These are phyloP conservation scores for Cantharis rufa DNA, from an alignment of 2,888 invertebrate genomes.

Conservation along the genomic window DNA sequence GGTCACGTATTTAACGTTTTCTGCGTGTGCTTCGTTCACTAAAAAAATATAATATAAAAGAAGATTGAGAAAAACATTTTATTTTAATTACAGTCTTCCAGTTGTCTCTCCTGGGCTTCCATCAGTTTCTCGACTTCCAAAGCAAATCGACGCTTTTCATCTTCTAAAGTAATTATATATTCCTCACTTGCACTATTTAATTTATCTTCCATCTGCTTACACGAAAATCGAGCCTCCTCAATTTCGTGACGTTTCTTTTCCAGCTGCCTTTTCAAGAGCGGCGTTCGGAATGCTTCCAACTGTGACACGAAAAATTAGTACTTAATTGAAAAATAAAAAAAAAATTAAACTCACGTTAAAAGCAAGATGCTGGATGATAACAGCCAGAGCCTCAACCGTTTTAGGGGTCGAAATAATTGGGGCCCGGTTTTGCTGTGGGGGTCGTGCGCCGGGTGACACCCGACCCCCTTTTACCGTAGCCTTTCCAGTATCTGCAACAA, in stretches of 20 bases:
- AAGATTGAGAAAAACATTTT: neutral
- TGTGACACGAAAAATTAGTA: slow-evolving; percentile 41
- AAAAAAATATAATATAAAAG: slow-evolving; percentile 32
- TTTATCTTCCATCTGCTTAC: slow-evolving; percentile 56
- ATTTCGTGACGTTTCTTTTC: slow-evolving; percentile 57
- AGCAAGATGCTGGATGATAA: slow-evolving; percentile 83
- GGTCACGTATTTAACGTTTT: slow-evolving; percentile 44
- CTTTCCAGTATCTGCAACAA: slow-evolving; percentile 56
- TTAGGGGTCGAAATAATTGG: slow-evolving; percentile 59
- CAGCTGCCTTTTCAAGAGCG: slow-evolving; percentile 58
- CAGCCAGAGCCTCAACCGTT: slow-evolving; percentile 81
- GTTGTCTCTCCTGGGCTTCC: slow-evolving; percentile 44
- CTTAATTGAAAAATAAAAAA: neutral
- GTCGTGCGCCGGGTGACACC: slow-evolving; percentile 49
- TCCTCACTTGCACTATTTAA: slow-evolving; percentile 52
- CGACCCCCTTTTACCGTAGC: slow-evolving; percentile 53
- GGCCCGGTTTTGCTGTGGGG: slow-evolving; percentile 46
- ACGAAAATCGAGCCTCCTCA: slow-evolving; percentile 53
- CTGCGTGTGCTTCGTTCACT: slow-evolving; percentile 51
- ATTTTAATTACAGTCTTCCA: slow-evolving; percentile 47
- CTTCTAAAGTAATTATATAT: slow-evolving; percentile 49
- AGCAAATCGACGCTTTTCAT: slow-evolving; percentile 46
- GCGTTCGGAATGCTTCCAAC: slow-evolving; percentile 66
- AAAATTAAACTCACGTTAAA: slow-evolving; percentile 64
- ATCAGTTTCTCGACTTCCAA: slow-evolving; percentile 47